Percentiles rank a stretch among this genome's conserved stretches.
phyloP scores from a whole-genome alignment of 2,888 invertebrate genomes.

The Lepeophtheirus nordmannii region DNA sequence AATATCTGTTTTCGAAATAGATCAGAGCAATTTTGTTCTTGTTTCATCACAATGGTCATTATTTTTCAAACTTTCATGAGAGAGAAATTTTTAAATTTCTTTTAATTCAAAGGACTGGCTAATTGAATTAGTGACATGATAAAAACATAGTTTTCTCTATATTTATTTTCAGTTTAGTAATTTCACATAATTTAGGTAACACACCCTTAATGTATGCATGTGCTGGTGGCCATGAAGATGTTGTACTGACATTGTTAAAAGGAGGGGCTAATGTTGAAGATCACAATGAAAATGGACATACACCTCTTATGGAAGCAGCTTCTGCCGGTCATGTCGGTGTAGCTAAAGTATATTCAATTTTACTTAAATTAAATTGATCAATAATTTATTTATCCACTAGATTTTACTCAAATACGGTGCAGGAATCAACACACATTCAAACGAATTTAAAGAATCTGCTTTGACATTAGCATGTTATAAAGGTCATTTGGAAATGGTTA shows the following conservation, averaged over 20 bases:
- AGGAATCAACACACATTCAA: conserved; percentile 94
- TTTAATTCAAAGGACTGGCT: too few relatives aligned
- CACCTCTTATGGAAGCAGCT: conserved; percentile 96
- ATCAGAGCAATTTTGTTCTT: too few relatives aligned
- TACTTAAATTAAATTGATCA: background rate
- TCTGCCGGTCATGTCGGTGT: conserved; percentile 86
- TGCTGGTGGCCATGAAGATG: conserved; percentile 82
- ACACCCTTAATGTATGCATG: conserved; percentile 94
- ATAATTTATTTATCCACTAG: conserved; percentile 32
- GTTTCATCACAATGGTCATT: too few relatives aligned
- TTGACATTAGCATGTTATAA: conserved; percentile 88
- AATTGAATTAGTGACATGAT: too few relatives aligned
- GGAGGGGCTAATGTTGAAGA: conserved; percentile 89
- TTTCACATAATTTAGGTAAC: conserved; percentile 47
- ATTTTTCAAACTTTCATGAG: too few relatives aligned
- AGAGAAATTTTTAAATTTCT: too few relatives aligned
- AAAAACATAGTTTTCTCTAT: too few relatives aligned
- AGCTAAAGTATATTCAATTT: conserved; percentile 46
- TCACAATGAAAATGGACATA: conserved; percentile 98
- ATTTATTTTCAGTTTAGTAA: background rate
- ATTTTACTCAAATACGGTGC: conserved; percentile 82
- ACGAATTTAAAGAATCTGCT: conserved; percentile 97
- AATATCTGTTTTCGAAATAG: too few relatives aligned
- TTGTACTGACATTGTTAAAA: conserved; percentile 55
- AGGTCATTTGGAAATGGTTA: conserved; percentile 91